Evolutionary conservation across 2,888 invertebrate genomes (phyloP).

Genomic region (Sialis lutaria): DNA sequence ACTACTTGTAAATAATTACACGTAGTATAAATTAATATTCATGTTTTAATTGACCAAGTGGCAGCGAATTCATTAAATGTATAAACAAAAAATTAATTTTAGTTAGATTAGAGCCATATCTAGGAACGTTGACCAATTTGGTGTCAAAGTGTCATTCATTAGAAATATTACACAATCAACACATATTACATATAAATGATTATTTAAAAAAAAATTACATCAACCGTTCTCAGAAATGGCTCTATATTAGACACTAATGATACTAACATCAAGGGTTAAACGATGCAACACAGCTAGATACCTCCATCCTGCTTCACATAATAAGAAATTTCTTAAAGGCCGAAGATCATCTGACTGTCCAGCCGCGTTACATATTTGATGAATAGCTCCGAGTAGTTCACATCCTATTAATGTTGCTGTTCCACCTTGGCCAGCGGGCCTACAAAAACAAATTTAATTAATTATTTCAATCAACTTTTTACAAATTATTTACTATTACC

Average conservation of each 20-base stretch:
- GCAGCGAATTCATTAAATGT: no score
- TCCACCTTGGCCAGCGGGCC: slow-evolving; percentile 21
- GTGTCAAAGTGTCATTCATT: no score
- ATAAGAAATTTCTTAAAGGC: slow-evolving; percentile 32
- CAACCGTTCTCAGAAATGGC: not conserved
- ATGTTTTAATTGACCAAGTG: no score
- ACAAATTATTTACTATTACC: slow-evolving; percentile 26
- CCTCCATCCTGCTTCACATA: slow-evolving; percentile 42
- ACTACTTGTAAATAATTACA: no score
- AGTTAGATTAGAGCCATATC: no score
- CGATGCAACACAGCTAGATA: slow-evolving; percentile 36
- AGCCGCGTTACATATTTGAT: slow-evolving; percentile 15
- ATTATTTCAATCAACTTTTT: slow-evolving; percentile 1
- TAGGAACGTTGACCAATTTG: no score
- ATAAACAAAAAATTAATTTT: no score
- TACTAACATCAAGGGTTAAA: slow-evolving; percentile 34
- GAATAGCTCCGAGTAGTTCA: slow-evolving; percentile 43
- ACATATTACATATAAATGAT: no score
- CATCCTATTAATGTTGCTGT: slow-evolving; percentile 43
- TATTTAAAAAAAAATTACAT: no score
- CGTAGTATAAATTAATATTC: no score
- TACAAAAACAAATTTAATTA: slow-evolving; percentile 4
- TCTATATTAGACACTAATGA: not conserved
- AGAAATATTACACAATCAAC: no score
- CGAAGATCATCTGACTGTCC: slow-evolving; percentile 3